Base-by-base conservation (phyloP, 2,113 vertebrate genomes). In the Nothoprocta pentlandii region DNA sequence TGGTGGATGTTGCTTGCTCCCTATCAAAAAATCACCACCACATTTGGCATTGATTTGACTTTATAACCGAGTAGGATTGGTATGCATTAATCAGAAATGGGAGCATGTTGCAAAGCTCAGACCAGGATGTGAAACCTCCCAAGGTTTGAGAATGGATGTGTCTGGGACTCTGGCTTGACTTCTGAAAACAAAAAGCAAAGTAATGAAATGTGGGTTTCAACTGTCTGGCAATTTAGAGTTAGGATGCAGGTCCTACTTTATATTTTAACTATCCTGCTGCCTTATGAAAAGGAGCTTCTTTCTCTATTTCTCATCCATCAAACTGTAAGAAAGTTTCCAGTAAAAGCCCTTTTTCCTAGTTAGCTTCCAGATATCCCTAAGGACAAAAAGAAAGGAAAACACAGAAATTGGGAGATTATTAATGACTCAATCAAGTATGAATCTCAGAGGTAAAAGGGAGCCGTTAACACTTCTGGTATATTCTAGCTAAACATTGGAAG, bases 21-120 rank as follows among this genome's bases (percentile, higher is more conserved):
- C 94, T 93, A 95, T 94, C 93, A 95, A 96, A 97, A 97, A 96
- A 95, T 94, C 94, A 94, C 90, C 90, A 95, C 87, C 92, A 93
- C 92, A 95, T 95, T 96, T 97, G 95, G 95, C 94, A 96, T 94
- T 97, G 93, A 96, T 96, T 95, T 96, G 93, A 93, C 85, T 95
- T 93, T 95, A 95, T 96, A 95, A 93, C 92, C 49, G 80, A 88
- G 92, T 68, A 93, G 92, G 85, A 71, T 94, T 95, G 94, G 92
- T 95, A 96, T 93, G 90, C 95, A 95, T 94, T 95, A 94, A 95
- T 97, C 88, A 96, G 87, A 85, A 96, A 61, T 95, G 94, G 89
- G 92, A 96, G 86, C 80, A 90, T 8, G 87, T 86, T 95, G 82
- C 94, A 96, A 87, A 95, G 82, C 93, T 95, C 92, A 80, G 80